Evolutionary conservation across 2,113 vertebrate species (phyloP).

Genomic region (Dipodomys ordii): DNA sequence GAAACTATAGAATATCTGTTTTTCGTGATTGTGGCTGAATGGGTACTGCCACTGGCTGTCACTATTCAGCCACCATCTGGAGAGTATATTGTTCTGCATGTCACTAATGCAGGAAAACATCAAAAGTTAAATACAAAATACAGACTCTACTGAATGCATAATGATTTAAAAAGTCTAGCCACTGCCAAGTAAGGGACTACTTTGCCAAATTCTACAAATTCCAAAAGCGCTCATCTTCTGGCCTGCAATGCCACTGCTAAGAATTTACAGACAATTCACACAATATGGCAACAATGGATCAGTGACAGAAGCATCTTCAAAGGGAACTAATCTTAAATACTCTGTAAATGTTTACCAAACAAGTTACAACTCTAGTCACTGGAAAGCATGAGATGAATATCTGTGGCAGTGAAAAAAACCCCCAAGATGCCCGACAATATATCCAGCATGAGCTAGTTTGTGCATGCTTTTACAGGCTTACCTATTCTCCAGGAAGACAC

Average conservation of each 20-base stretch:
- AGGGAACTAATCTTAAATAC: background rate
- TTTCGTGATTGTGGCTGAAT: background rate
- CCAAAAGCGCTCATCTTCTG: background rate
- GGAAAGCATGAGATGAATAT: slow-evolving; percentile 20
- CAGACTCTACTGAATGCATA: background rate
- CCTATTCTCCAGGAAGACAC: background rate
- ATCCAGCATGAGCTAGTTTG: background rate
- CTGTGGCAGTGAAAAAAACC: background rate
- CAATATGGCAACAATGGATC: too few relatives aligned
- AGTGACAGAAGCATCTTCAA: background rate
- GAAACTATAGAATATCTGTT: background rate
- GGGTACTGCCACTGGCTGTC: background rate
- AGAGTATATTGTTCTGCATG: background rate
- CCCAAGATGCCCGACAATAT: background rate
- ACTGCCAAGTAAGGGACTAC: background rate
- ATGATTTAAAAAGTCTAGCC: background rate
- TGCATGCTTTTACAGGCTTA: background rate
- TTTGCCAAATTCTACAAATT: background rate
- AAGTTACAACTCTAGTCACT: background rate
- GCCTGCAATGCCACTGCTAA: background rate
- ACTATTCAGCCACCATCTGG: too few relatives aligned
- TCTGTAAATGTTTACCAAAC: background rate
- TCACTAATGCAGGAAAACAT: background rate
- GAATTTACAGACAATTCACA: background rate
- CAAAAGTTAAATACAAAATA: background rate